phyloP scores from a whole-genome alignment of 2,113 vertebrate genomes.

The Scortum barcoo region DNA sequence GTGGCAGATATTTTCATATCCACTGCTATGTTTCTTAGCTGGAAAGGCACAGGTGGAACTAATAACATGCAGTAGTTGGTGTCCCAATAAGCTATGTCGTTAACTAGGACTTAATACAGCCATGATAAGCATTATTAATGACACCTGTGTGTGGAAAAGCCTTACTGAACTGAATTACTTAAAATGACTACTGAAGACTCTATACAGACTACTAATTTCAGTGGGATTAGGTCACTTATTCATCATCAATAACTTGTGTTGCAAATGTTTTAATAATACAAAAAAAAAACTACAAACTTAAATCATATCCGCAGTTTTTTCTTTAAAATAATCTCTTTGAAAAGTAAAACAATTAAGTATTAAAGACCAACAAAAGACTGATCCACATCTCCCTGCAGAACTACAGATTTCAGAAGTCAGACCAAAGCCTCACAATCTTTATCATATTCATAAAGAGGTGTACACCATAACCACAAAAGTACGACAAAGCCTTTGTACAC shows the following conservation, averaged over 20 bases:
- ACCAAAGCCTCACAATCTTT: neutral
- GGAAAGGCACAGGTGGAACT: neutral
- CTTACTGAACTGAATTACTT: neutral
- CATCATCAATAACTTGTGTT: neutral
- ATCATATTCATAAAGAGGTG: neutral
- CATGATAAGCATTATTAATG: constrained; percentile 15
- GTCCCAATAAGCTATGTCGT: neutral
- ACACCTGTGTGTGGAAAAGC: neutral
- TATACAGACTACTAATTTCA: neutral
- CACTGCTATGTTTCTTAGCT: neutral
- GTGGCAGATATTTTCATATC: neutral
- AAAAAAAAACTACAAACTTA: neutral
- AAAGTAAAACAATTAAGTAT: neutral
- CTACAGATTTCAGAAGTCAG: neutral
- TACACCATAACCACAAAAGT: neutral
- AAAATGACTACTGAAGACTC: neutral
- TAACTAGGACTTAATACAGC: neutral
- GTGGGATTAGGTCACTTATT: neutral
- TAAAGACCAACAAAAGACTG: neutral
- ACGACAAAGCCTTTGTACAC: neutral
- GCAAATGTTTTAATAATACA: neutral
- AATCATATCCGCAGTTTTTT: neutral
- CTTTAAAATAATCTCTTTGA: neutral
- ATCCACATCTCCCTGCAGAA: neutral
- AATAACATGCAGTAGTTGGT: neutral